Conservation (phyloP, 2,888 invertebrate species). For the Omphaloscelis lunosa region DNA sequence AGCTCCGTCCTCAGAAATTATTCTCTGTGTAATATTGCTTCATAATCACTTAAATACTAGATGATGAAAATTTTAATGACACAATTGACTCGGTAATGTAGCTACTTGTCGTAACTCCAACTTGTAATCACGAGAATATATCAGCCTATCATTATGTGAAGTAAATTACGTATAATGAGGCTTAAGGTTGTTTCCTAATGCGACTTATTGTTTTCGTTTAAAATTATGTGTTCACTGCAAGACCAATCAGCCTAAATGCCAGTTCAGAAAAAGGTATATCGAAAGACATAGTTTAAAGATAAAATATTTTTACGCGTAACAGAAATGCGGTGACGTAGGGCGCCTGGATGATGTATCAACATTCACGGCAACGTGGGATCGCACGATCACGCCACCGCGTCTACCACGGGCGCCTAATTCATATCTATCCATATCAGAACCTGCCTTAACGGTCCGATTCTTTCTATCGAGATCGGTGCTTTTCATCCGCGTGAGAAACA, state of each 20-base stretch:
- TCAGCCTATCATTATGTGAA: conserved; percentile 40
- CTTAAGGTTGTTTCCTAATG: conserved; percentile 47
- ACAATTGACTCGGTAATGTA: conserved; percentile 28
- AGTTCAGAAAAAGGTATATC: conserved; percentile 11
- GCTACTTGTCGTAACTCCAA: conserved; percentile 36
- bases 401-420: conserved; percentile 60
- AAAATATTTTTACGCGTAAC: conserved; percentile 37
- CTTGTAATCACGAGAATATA: conserved; percentile 49
- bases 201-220: conserved; percentile 42
- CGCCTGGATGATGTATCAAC: conserved; percentile 46
- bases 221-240: conserved; percentile 41
- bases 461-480: conserved; percentile 29
- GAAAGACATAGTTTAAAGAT: conserved; percentile 14
- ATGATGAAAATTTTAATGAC: conserved; percentile 37
- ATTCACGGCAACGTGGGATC: conserved; percentile 62
- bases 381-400: conserved; percentile 65
- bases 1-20: conserved; percentile 11
- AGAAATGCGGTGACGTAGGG: conserved; percentile 50
- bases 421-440: conserved; percentile 37
- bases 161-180: conserved; percentile 51
- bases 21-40: conserved; percentile 14
- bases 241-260: conserved; percentile 27
- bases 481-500: conserved; percentile 46
- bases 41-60: conserved; percentile 21
- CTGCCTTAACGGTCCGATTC: conserved; percentile 42